Percentiles rank a stretch among this genome's conserved stretches.
These are phyloP conservation scores for Hypsibius dujardini DNA, from an alignment of 1,140 invertebrate species.

Conservation along the genomic window DNA sequence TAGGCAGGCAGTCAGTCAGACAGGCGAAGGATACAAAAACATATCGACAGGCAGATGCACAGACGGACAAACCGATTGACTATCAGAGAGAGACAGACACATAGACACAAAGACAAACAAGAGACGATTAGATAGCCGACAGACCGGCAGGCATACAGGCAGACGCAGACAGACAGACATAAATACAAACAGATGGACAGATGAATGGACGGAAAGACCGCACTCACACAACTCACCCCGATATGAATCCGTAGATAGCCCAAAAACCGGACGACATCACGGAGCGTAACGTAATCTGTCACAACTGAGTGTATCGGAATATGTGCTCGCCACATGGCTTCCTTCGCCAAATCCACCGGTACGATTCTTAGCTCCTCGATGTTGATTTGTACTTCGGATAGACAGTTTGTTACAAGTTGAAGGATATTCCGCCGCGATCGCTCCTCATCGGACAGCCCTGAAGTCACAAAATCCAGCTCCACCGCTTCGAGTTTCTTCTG, in stretches of 20 bases:
- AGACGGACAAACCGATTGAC: neutral
- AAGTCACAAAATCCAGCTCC: conserved; percentile 14
- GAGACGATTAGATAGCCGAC: neutral
- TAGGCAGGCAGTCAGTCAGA: too few relatives aligned
- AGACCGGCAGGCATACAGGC: neutral
- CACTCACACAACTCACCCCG: neutral
- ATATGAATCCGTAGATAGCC: neutral
- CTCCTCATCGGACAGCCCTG: conserved; percentile 12
- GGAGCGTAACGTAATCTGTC: neutral
- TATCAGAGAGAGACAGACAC: neutral
- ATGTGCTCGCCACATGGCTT: neutral
- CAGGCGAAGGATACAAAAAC: neutral
- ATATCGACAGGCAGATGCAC: neutral
- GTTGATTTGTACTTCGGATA: neutral
- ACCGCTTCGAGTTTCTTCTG: conserved; percentile 15
- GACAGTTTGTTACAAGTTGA: conserved; percentile 1
- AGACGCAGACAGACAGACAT: neutral
- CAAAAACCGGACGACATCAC: conserved; percentile 11
- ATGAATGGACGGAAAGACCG: neutral
- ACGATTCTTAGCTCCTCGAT: neutral
- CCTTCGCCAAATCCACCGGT: neutral
- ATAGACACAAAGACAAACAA: neutral
- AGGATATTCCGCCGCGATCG: conserved; percentile 12
- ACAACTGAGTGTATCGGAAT: too few relatives aligned
- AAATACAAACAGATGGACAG: neutral